Percentiles rank a stretch among this genome's conserved stretches.
Conservation (phyloP, 1,140 invertebrate species). For the Drosophila baimaii region DNA sequence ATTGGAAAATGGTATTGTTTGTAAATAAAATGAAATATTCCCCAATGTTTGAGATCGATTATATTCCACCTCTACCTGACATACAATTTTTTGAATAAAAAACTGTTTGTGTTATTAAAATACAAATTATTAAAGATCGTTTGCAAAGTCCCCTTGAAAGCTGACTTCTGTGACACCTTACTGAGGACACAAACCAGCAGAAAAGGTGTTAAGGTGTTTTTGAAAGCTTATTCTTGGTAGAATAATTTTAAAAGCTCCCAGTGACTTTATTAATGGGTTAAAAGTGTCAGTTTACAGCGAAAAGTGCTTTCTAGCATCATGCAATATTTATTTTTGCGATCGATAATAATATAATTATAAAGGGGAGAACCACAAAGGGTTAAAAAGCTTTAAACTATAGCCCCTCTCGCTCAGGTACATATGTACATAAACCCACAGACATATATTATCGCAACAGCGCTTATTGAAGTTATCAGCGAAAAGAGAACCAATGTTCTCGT, state of each 20-base stretch:
- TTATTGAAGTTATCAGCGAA: constrained; percentile 61
- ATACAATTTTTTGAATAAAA: too few relatives aligned
- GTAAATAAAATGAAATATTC: not conserved
- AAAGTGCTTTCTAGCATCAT: too few relatives aligned
- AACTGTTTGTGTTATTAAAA: too few relatives aligned
- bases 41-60: not conserved
- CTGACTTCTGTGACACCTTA: not conserved
- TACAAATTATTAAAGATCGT: not conserved
- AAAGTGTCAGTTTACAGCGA: too few relatives aligned
- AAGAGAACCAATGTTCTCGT: constrained; percentile 28
- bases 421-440: not conserved
- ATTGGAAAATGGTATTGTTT: too few relatives aligned
- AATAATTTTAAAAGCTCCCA: not conserved
- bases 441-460: constrained; percentile 39
- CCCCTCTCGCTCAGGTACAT: not conserved
- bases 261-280: not conserved
- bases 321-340: not conserved
- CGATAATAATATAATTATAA: not conserved
- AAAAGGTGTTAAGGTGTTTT: not conserved
- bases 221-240: not conserved
- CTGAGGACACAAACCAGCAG: not conserved
- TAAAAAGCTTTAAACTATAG: constrained; percentile 3
- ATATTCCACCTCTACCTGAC: too few relatives aligned
- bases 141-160: not conserved
- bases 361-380: too few relatives aligned